Evolutionary conservation across 1,140 invertebrate species (phyloP), one percentile per base, ranked within the genome.

Genomic region (Drosophila saltans): DNA sequence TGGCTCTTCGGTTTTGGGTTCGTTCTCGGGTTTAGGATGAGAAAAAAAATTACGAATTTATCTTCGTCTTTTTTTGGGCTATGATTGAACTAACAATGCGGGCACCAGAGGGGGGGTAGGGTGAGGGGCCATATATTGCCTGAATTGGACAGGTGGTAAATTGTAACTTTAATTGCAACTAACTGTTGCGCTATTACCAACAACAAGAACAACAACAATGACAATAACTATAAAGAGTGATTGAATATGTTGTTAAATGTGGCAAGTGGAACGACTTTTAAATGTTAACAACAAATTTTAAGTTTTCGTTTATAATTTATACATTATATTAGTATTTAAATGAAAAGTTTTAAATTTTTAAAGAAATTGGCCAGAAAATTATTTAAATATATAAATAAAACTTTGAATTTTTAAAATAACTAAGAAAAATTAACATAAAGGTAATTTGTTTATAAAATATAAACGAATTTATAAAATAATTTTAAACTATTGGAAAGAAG

Each of bases 131-230:
- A 16, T 41, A 21, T n/a, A 52, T 4, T 36, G 26, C 6, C 64
- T 68, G 56, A 67, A 28, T n/a, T 58, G 64, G 72, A 78, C 84
- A 83, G 83, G 84, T 89, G 84, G 72, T 65, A 67, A 84, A 77
- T 59, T 72, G 73, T 83, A 88, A 83, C 83, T 88, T 88, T 83
- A 89, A 88, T 88, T 89, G 84, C 83, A 70, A 79, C 83, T 74
- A 88, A 88, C 83, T 88, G 83, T 88, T 88, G 83, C 84, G 28
- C 33, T 21, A 39, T 83, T 52, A 10, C 45, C 45, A 26, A 52
- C 21, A 24, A 26, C 21, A 26, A 10, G 21, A 52, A 48, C 45
- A 21, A 21, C 66, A 75, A 66, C 68, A 77, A 3, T 4, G 4
- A 30, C 28, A 30, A 30, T 4, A 30, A 16, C 16, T 16, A 16